Percentiles rank a stretch among this genome's conserved stretches.
phyloP scores from a whole-genome alignment of 2,797 vertebrate genomes.

The Pantherophis vulpinus region DNA sequence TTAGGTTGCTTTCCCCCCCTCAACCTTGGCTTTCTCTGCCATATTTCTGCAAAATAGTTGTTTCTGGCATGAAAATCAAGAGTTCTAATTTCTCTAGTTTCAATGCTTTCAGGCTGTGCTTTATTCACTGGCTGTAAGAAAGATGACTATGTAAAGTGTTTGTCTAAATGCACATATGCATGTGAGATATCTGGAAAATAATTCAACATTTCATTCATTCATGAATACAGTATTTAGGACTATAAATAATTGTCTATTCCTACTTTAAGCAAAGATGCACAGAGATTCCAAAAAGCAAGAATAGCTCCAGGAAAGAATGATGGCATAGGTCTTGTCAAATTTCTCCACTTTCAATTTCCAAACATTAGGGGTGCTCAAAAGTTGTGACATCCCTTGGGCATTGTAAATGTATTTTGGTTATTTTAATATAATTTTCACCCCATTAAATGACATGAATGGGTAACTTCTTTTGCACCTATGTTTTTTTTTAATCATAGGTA shows the following conservation, averaged over 20 bases:
- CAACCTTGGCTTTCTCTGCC: background rate
- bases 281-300: background rate
- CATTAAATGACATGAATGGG: too few species aligned
- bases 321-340: too few species aligned
- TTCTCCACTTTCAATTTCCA: too few species aligned
- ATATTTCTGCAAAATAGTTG: background rate
- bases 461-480: background rate
- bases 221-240: background rate
- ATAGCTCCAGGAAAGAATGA: background rate
- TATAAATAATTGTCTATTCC: background rate
- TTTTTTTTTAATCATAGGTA: background rate
- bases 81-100: background rate
- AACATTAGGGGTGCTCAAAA: too few species aligned
- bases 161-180: background rate
- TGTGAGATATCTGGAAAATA: background rate
- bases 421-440: too few species aligned
- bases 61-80: background rate
- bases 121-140: background rate
- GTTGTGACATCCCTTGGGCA: too few species aligned
- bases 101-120: background rate
- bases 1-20: background rate
- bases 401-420: too few species aligned
- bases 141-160: background rate
- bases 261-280: background rate
- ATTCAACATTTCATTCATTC: background rate